Base-by-base conservation (phyloP, 2,113 vertebrate genomes). In the Mellivora capensis region DNA sequence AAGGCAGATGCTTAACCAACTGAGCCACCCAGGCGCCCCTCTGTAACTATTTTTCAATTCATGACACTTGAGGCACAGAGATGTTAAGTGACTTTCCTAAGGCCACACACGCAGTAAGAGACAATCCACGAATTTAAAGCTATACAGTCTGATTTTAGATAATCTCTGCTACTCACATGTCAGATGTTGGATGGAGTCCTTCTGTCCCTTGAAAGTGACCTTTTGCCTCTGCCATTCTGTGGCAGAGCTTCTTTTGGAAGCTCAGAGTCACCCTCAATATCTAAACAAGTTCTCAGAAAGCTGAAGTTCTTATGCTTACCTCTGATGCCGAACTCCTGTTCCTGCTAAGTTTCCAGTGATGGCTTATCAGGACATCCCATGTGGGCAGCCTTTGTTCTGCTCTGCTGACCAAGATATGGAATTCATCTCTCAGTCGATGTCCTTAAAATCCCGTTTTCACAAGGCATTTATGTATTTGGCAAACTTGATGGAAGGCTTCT, bases 21-120 rank as follows among this genome's bases (percentile, higher is more conserved):
- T 69, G 34, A 69, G 17, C 7, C 67, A 69, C 7, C 67, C 8
- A 20, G 34, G 67, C 1, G 1, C 67, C 67, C 67, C 34, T 47
- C 49, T 44, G 52, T 59, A 80, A 47, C 13, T 80, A 37, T 59
- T 85, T 85, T 82, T 69, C n/a, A 91, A 31, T 31, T 94, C 34
- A 92, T 92, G 57, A 88, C 84, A 91, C 44, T 62, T 62, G 39
- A 96, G 52, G 25, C 85, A 89, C 81, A 92, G 77, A 81, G 44
- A 80, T 11, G 4, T 62, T 79, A 44, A 87, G 37, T 59, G n/a
- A 87, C 25, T 95, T 89, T 59, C 39, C 59, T 87, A 72, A 79
- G 34, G 17, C 69, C 72, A 57, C 49, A 92, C 21, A 91, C 44
- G 44, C 29, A 57, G 1, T 44, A 91, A 88, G n/a, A 39, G 54